Conservation (phyloP, 2,113 vertebrate species). For the Mesocricetus auratus region DNA sequence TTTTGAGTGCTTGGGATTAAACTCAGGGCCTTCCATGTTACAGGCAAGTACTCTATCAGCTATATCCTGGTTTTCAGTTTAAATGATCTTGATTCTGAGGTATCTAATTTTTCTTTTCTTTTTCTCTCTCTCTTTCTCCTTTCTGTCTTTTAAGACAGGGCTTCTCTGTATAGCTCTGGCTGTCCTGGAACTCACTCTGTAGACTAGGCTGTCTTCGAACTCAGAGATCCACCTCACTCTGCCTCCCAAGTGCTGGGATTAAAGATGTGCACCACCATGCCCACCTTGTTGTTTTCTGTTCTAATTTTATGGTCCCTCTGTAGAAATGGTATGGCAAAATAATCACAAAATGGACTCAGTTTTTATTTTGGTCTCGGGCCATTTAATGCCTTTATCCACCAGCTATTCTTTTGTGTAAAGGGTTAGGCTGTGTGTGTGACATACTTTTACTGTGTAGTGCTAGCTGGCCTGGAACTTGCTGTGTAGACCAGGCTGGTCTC, state of each 20-base stretch:
- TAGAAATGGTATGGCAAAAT: slow-evolving; percentile 39
- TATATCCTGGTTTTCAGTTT: not conserved
- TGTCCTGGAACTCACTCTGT: not conserved
- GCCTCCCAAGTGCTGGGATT: not conserved
- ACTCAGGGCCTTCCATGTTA: not conserved
- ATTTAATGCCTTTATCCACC: slow-evolving; percentile 14
- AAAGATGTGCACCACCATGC: not conserved
- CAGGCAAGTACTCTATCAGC: not conserved
- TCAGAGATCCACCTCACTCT: not conserved
- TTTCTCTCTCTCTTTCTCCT: not conserved
- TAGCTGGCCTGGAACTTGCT: not conserved
- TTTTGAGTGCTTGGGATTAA: not conserved
- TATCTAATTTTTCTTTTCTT: not conserved
- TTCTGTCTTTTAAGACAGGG: not conserved
- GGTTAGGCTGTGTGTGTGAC: not conserved
- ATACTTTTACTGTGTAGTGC: not conserved
- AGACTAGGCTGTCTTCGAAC: not conserved
- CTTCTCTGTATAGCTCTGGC: not conserved
- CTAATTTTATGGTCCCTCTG: slow-evolving; percentile 36
- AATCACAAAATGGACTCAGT: slow-evolving; percentile 35
- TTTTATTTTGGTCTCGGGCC: slow-evolving; percentile 29
- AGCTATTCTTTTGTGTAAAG: slow-evolving; percentile 10
- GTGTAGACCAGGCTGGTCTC: not conserved
- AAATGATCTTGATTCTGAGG: slow-evolving; percentile 2
- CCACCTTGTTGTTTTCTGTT: not conserved